Evolutionary conservation across 1,140 invertebrate genomes (phyloP).

Genomic region (Listronotus bonariensis): DNA sequence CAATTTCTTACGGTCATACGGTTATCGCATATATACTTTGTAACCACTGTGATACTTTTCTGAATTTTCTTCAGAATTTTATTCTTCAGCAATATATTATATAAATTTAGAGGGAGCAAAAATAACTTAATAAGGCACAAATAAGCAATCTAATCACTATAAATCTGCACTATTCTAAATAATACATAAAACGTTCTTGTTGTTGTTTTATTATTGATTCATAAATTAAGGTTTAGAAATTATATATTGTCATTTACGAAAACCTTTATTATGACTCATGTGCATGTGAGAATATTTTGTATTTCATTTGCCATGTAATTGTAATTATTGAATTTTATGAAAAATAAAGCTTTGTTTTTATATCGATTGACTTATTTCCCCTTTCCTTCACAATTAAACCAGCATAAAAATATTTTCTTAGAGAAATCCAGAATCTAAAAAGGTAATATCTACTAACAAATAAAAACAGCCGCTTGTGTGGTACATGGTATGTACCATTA

Average conservation of each 20-base stretch:
- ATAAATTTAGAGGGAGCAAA: constrained; percentile 46
- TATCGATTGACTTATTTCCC: neutral
- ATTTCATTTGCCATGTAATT: constrained; percentile 24
- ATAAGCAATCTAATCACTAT: constrained; percentile 46
- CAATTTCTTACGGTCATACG: constrained; percentile 21
- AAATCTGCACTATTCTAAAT: constrained; percentile 36
- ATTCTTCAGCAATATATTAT: constrained; percentile 35
- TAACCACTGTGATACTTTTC: constrained; percentile 36
- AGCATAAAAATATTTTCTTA: no score
- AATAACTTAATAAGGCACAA: constrained; percentile 45
- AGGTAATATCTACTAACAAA: no score
- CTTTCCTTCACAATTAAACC: no score
- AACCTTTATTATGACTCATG: constrained; percentile 18
- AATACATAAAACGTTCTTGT: constrained; percentile 1
- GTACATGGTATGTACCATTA: no score
- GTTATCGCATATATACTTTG: constrained; percentile 21
- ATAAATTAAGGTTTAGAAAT: neutral
- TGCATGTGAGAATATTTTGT: constrained; percentile 22
- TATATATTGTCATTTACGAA: neutral
- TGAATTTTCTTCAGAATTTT: constrained; percentile 28
- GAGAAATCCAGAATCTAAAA: no score
- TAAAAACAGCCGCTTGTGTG: no score
- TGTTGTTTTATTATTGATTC: constrained; percentile 9
- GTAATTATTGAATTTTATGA: constrained; percentile 7
- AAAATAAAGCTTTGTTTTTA: constrained; percentile 18